phyloP scores from a whole-genome alignment of 2,113 vertebrate genomes.

The Psammodynastes pulverulentus region DNA sequence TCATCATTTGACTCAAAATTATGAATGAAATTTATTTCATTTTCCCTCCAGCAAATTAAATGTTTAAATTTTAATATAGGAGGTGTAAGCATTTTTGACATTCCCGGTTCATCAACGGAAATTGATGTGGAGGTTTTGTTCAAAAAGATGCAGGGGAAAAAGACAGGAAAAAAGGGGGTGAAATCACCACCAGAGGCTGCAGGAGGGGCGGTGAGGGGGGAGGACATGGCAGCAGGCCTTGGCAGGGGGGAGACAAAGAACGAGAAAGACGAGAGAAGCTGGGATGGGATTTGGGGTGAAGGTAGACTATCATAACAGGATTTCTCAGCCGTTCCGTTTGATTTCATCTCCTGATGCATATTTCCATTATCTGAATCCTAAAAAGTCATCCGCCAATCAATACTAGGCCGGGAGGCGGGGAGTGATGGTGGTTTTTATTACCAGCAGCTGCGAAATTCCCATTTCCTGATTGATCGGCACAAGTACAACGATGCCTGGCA shows the following conservation, averaged over 20 bases:
- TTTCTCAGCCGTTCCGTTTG: background rate
- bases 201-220: accelerated
- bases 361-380: slow-evolving; percentile 18
- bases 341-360: background rate
- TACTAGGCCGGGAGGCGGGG: background rate
- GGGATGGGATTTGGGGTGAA: background rate
- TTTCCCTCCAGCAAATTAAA: too few relatives aligned
- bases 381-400: slow-evolving; percentile 39
- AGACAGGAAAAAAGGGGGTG: background rate
- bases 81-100: accelerated
- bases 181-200: accelerated
- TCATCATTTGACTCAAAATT: too few relatives aligned
- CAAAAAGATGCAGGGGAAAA: background rate
- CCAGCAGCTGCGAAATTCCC: slow-evolving; percentile 10
- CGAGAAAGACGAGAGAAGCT: background rate
- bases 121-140: background rate
- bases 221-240: accelerated
- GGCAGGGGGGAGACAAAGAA: background rate
- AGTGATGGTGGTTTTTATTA: background rate
- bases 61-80: too few relatives aligned
- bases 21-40: too few relatives aligned
- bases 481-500: background rate
- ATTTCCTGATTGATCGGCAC: slow-evolving; percentile 40
- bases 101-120: background rate
- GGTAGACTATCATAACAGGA: background rate